Evolutionary conservation across 2,888 invertebrate species (phyloP).

Genomic region (Alloplasta piceator): DNA sequence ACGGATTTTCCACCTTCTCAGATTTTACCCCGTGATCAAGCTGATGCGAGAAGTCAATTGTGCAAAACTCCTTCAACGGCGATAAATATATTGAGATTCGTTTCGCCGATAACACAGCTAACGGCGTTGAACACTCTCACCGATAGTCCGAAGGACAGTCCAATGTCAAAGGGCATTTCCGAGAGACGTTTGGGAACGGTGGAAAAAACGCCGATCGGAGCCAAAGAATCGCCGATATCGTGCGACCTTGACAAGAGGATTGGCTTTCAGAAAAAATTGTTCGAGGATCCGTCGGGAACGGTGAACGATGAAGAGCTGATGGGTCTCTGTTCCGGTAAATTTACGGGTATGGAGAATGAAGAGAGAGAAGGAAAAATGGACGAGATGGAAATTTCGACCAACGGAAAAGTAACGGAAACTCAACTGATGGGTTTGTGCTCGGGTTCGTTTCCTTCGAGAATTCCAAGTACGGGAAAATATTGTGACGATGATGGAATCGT

Average conservation of each 20-base stretch:
- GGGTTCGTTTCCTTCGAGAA: constrained; percentile 84
- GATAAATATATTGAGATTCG: constrained; percentile 77
- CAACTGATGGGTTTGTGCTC: constrained; percentile 84
- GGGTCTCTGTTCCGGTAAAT: constrained; percentile 84
- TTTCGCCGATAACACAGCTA: constrained; percentile 84
- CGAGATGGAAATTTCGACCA: constrained; percentile 45
- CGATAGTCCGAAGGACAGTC: constrained; percentile 66
- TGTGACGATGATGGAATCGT: not conserved
- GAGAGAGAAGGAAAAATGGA: constrained; percentile 30
- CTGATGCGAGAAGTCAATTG: constrained; percentile 62
- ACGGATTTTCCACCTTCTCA: constrained; percentile 64
- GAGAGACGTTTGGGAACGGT: not conserved
- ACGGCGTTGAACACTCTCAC: constrained; percentile 75
- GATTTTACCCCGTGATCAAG: constrained; percentile 50
- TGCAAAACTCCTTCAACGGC: constrained; percentile 73
- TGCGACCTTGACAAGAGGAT: constrained; percentile 65
- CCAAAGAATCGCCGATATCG: constrained; percentile 33
- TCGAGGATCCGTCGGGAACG: constrained; percentile 76
- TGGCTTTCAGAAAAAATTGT: constrained; percentile 82
- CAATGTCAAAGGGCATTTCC: constrained; percentile 30
- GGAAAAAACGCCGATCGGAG: constrained; percentile 58
- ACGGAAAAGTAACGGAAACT: constrained; percentile 69
- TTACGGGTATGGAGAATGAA: constrained; percentile 64
- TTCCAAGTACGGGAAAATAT: constrained; percentile 62
- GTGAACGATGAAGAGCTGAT: constrained; percentile 84